Evolutionary conservation across 2,113 vertebrate genomes (phyloP).

Genomic region (Eonycteris spelaea): DNA sequence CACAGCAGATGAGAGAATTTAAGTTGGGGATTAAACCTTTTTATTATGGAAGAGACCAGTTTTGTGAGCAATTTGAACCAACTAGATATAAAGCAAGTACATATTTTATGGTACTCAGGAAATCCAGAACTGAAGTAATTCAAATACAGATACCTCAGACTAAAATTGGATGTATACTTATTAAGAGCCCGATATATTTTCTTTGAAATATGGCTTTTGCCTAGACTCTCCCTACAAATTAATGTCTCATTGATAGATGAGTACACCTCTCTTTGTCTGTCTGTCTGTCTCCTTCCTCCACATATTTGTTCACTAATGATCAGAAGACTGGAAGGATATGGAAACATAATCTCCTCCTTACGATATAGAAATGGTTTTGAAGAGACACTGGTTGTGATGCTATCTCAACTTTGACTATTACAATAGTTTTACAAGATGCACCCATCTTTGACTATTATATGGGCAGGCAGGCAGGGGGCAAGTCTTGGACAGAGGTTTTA

Average conservation of each 20-base stretch:
- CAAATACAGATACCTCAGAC: background rate
- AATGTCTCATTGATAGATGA: background rate
- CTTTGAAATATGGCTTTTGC: background rate
- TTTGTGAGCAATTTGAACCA: background rate
- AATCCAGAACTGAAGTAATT: background rate
- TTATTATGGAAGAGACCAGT: background rate
- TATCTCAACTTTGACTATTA: background rate
- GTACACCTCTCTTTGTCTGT: too few species aligned
- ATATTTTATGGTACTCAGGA: background rate
- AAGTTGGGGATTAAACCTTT: background rate
- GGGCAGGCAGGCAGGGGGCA: background rate
- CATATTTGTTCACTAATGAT: background rate
- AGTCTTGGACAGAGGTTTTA: background rate
- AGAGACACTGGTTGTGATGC: background rate
- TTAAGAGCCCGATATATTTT: background rate
- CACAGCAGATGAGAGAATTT: background rate
- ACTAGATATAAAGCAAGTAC: background rate
- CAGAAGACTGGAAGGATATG: background rate
- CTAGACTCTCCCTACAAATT: background rate
- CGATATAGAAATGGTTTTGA: background rate
- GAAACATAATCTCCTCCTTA: background rate
- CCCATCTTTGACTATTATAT: background rate
- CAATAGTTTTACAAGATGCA: background rate
- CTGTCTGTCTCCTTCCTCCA: background rate
- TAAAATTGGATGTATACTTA: background rate